Evolutionary conservation across 2,888 invertebrate genomes (phyloP).

Genomic region (Antheraea assamensis): DNA sequence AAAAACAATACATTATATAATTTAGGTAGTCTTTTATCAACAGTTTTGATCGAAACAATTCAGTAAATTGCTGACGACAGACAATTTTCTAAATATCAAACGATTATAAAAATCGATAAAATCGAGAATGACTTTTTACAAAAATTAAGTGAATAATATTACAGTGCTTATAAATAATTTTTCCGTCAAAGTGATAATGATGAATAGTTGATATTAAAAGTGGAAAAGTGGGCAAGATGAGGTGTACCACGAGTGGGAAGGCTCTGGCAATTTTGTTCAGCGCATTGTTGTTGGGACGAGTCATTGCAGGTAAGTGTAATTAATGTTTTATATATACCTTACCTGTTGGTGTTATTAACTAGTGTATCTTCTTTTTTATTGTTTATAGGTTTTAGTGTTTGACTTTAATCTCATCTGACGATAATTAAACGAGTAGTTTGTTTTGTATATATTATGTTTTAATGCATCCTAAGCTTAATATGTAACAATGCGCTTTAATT

Average conservation of each 20-base stretch:
- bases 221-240: constrained; percentile 56
- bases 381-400: no score
- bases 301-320: constrained; percentile 66
- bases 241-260: constrained; percentile 57
- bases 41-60: background rate
- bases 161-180: constrained; percentile 26
- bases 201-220: constrained; percentile 55
- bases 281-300: constrained; percentile 71
- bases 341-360: no score
- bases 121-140: background rate
- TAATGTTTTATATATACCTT: background rate
- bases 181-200: constrained; percentile 27
- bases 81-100: background rate
- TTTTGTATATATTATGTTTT: no score
- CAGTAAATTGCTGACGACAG: background rate
- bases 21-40: background rate
- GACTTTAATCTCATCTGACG: no score
- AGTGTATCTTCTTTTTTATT: no score
- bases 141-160: constrained; percentile 25
- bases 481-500: no score
- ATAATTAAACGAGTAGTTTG: no score
- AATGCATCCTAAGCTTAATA: no score
- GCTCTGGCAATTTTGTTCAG: constrained; percentile 75
- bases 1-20: background rate
- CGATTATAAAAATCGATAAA: background rate